A percentile compares a stretch with the other conserved stretches of the same genome.
Conservation (phyloP, 2,888 invertebrate genomes). For the Eupithecia subumbrata region DNA sequence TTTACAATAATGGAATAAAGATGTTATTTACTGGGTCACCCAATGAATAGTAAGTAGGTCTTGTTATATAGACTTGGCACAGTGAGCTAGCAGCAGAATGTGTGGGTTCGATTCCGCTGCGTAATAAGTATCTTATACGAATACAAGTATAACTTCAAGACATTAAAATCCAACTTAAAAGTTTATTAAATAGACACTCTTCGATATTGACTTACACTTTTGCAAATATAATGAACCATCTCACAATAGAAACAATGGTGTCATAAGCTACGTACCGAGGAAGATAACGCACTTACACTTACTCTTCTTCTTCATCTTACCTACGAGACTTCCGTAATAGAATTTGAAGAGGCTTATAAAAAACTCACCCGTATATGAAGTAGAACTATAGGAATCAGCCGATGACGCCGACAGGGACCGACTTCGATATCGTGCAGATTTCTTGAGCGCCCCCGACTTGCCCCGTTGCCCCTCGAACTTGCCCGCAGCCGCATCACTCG, state of each 20-base stretch:
- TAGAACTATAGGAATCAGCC: slow-evolving; percentile 97
- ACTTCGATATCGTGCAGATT: slow-evolving; percentile 94
- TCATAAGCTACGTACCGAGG: too few relatives aligned
- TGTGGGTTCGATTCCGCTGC: neutral
- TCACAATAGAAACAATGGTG: neutral
- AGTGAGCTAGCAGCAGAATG: neutral
- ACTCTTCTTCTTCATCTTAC: neutral
- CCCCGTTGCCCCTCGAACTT: slow-evolving; percentile 77
- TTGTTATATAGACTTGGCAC: neutral
- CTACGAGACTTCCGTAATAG: neutral
- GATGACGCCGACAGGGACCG: slow-evolving; percentile 97
- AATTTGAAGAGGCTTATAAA: neutral
- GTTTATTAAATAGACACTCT: neutral
- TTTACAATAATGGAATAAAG: slow-evolving; percentile 12
- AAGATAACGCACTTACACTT: too few relatives aligned
- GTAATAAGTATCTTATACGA: neutral
- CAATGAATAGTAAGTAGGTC: neutral
- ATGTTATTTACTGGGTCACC: neutral
- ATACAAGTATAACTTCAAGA: neutral
- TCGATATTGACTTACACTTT: neutral
- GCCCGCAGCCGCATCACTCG: slow-evolving; percentile 67
- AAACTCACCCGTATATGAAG: slow-evolving; percentile 85
- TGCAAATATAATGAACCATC: neutral
- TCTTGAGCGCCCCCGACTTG: slow-evolving; percentile 91
- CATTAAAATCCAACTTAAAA: neutral